phyloP scores from a whole-genome alignment of 1,140 invertebrate genomes.

The Drosophila sucinea region DNA sequence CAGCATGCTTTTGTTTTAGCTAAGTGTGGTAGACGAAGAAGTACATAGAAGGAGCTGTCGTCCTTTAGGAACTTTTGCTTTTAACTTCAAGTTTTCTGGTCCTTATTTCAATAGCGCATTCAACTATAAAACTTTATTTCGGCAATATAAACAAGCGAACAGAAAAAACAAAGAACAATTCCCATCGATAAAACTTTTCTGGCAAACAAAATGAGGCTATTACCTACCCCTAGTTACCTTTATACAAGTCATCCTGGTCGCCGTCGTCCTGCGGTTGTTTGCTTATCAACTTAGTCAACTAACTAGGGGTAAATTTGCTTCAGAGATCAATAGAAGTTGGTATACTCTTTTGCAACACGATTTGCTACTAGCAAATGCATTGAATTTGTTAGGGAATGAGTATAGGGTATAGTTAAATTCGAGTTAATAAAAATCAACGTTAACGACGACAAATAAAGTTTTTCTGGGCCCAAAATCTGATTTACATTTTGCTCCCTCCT shows the following conservation, averaged over 20 bases:
- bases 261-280: conserved; percentile 26
- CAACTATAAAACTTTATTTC: conserved; percentile 48
- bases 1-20: conserved; percentile 48
- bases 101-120: conserved; percentile 46
- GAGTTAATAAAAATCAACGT: not conserved
- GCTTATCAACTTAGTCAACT: conserved; percentile 59
- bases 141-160: conserved; percentile 31
- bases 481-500: conserved; percentile 32
- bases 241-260: conserved; percentile 23
- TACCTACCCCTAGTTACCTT: conserved; percentile 56
- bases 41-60: conserved; percentile 28
- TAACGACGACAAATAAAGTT: conserved; percentile 14
- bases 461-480: conserved; percentile 46
- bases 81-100: conserved; percentile 18
- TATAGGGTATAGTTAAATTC: no score
- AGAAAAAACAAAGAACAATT: conserved; percentile 25
- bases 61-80: conserved; percentile 33
- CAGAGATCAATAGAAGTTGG: not conserved
- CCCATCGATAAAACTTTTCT: conserved; percentile 56
- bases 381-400: no score
- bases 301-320: conserved; percentile 3
- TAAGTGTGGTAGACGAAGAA: not conserved
- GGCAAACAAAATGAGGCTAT: conserved; percentile 29
- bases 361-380: no score
- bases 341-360: not conserved